Conservation (phyloP, 2,113 vertebrate species). For the Xerus inauris region DNA sequence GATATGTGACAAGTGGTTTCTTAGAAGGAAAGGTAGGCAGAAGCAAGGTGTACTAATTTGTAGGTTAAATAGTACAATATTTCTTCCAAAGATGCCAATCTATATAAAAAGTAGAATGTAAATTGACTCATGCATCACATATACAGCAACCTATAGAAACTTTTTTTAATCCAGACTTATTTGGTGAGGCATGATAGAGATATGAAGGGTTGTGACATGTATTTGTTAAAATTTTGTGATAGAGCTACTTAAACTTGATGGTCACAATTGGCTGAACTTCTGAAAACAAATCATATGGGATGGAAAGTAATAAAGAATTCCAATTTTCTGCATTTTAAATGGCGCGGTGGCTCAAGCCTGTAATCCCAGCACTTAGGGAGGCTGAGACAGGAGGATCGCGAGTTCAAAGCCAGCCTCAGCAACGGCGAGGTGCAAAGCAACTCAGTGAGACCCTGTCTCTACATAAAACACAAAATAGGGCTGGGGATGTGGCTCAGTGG, state of each 20-base stretch:
- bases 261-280: not conserved
- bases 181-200: not conserved
- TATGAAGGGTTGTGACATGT: not conserved
- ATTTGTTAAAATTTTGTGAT: not conserved
- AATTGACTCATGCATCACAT: not conserved
- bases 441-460: too few species aligned
- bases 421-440: too few species aligned
- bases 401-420: too few species aligned
- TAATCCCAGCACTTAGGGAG: too few species aligned
- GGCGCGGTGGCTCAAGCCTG: too few species aligned
- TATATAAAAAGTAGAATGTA: not conserved
- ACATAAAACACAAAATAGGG: too few species aligned
- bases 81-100: not conserved
- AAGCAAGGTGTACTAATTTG: not conserved
- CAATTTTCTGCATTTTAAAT: not conserved
- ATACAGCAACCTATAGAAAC: not conserved
- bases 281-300: not conserved
- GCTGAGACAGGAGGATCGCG: too few species aligned
- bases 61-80: not conserved
- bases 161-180: not conserved
- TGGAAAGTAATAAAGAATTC: not conserved
- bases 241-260: not conserved
- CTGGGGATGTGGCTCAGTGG: too few species aligned
- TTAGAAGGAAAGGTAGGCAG: not conserved
- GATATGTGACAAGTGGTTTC: not conserved